Percentiles rank a stretch among this genome's conserved stretches.
Conservation (phyloP, 2,888 invertebrate species). For the Scrobipalpa atriplicella region DNA sequence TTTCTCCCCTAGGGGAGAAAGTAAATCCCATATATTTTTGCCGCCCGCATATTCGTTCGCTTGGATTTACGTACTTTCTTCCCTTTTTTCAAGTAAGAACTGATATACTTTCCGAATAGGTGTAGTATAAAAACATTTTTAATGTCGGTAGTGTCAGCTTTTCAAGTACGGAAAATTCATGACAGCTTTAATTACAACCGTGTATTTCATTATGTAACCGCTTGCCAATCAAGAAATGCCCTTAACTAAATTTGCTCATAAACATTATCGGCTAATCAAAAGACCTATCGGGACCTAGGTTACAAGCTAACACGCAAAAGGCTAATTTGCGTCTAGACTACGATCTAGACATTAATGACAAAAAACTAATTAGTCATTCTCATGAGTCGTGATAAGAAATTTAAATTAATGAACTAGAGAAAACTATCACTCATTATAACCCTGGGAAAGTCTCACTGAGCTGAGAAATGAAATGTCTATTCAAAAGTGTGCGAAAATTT, state of each 20-base stretch:
- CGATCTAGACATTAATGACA: background rate
- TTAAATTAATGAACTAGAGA: background rate
- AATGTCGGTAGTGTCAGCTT: background rate
- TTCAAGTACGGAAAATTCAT: too few relatives aligned
- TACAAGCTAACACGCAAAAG: constrained; percentile 1
- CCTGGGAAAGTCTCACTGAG: constrained; percentile 8
- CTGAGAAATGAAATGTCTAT: background rate
- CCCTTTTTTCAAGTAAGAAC: too few relatives aligned
- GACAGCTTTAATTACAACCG: background rate
- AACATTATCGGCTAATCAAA: background rate
- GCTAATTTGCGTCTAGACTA: background rate
- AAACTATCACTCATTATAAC: background rate
- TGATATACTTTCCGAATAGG: too few relatives aligned
- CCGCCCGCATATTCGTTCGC: too few relatives aligned
- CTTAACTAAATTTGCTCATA: background rate
- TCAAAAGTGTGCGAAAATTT: constrained; percentile 7
- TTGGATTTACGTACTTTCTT: too few relatives aligned
- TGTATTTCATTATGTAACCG: background rate
- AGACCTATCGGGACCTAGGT: background rate
- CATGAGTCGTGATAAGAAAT: background rate
- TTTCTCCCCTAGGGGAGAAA: too few relatives aligned
- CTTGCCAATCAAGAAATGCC: background rate
- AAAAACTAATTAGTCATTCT: constrained; percentile 16
- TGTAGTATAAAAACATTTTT: background rate
- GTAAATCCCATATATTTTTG: too few relatives aligned